Evolutionary conservation across 2,113 vertebrate species (phyloP), one percentile per base, ranked within the genome.

Genomic region (Tupaia chinensis): DNA sequence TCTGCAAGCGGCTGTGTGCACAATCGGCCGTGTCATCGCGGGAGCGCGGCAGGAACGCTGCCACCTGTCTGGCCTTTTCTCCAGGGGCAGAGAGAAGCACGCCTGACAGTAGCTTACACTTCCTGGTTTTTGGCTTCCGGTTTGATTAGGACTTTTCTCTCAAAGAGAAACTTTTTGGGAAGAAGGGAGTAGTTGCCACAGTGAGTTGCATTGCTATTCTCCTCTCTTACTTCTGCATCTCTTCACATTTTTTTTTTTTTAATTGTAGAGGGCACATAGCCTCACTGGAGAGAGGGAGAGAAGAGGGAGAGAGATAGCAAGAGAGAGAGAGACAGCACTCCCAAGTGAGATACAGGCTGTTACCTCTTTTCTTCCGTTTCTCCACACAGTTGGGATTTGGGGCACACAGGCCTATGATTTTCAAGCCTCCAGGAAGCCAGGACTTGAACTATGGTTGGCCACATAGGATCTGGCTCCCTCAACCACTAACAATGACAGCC

Each of bases 31-130:
- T 7, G 16, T 89, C 14, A 25, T 12, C 44, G 22, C 78, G 78
- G 56, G 89, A 79, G 84, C 23, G 25, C 0, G n/a, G 77, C 53
- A 84, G 73, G 58, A 89, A 85, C 82, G 70, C 2, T 90, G 79
- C 65, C 32, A 91, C 91, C 25, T 92, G 32, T 69, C 86, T 60
- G 61, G 68, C 78, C 93, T 72, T 70, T 56, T 94, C 66, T 69
- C 44, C 73, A 77, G 8, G 74, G 80, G 54, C 17, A 87, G 87
- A 80, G 86, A 65, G 58, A 72, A 68, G 27, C n/a, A 32, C 1
- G 19, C 29, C 29, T 10, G 73, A 66, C 7, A 68, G 60, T 34
- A 58, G 15, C 16, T 27, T 23, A 11, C 2, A 58, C 15, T 53
- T 22, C 90, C 13, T 11, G 2, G 23, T 32, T 90, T 54, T 27